Conservation (phyloP, 37 sponge, comb jelly and placozoan species). For the Geodia barretti region DNA sequence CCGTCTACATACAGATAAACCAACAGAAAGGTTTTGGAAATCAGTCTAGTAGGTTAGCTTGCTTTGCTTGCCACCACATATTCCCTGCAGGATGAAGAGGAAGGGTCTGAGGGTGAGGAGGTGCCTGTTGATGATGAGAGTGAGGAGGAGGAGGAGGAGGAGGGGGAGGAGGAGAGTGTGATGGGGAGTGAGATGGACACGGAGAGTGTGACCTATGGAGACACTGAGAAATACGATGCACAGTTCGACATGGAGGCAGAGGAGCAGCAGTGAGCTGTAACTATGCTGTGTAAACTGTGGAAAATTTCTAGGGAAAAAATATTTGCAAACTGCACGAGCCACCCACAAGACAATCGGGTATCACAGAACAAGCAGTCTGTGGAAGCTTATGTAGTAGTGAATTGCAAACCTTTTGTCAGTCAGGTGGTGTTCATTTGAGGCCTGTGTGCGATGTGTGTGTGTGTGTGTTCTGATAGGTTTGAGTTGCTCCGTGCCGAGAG, state of each 20-base stretch:
- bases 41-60: slow-evolving; percentile 1
- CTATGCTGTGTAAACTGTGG: too few species aligned
- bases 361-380: neutral
- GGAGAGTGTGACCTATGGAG: slow-evolving; percentile 33
- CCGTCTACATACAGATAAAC: too few species aligned
- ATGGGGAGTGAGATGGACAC: slow-evolving; percentile 28
- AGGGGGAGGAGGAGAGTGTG: slow-evolving; percentile 25
- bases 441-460: too few species aligned
- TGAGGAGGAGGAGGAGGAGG: slow-evolving; percentile 19
- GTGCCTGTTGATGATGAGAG: slow-evolving; percentile 2
- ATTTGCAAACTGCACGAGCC: neutral
- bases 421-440: too few species aligned
- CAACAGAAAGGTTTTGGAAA: too few species aligned
- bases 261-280: slow-evolving; percentile 65
- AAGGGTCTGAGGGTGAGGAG: slow-evolving; percentile 29
- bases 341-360: neutral
- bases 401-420: neutral
- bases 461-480: too few species aligned
- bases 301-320: too few species aligned
- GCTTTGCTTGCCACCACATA: neutral
- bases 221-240: slow-evolving; percentile 62
- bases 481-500: slow-evolving; percentile 79
- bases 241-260: slow-evolving; percentile 59
- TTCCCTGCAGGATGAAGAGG: slow-evolving; percentile 21
- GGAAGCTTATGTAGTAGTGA: neutral